Evolutionary conservation across 2,113 vertebrate genomes (phyloP), one percentile per base, ranked within the genome.

Genomic region (Capricornis sumatraensis): DNA sequence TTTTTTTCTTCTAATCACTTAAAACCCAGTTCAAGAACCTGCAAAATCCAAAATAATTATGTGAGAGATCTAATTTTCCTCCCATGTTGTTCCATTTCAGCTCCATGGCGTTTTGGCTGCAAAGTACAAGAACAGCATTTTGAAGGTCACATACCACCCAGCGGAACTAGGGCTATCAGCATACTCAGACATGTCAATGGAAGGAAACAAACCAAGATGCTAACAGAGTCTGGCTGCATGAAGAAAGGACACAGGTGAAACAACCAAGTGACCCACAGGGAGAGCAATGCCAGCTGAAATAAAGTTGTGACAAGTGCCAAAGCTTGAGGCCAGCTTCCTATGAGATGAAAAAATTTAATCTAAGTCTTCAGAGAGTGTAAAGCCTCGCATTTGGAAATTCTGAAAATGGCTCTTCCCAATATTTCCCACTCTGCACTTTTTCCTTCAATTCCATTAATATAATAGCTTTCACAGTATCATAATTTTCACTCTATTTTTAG

Each of bases 1-100:
- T 97, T 97, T 95, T 97, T 94, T 76, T 12, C 92, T 89, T 95
- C 93, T 94, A 88, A 90, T 97, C 60, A 33, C 45, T 97, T 84
- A 30, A 91, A 27, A 11, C 86, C 36, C 89, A 30, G 43, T 87
- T 95, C 71, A 79, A 96, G 87, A 96, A 94, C 94, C 57, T 97
- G 89, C n/a, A 89, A 97, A 76, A 93, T 28, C 45, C 40, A 83
- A 76, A 36, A 9, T 95, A 96, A 98, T 97, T 89, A 92, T 94
- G 43, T 76, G 30, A 96, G 55, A 95, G 40, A 88, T 62, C 47
- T 96, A 97, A 93, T 97, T 64, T 94, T 91, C 40, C 27, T 93
- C 19, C 71, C 27, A 19, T 76, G 55, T 64, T 91, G 64, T 97
- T 97, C 55, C 21, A 17, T 30, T 13, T 95, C 60, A 50, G 78